A percentile compares a stretch with the other conserved stretches of the same genome.
phyloP scores from a whole-genome alignment of 1,140 invertebrate genomes.

The Ectropis grisescens region DNA sequence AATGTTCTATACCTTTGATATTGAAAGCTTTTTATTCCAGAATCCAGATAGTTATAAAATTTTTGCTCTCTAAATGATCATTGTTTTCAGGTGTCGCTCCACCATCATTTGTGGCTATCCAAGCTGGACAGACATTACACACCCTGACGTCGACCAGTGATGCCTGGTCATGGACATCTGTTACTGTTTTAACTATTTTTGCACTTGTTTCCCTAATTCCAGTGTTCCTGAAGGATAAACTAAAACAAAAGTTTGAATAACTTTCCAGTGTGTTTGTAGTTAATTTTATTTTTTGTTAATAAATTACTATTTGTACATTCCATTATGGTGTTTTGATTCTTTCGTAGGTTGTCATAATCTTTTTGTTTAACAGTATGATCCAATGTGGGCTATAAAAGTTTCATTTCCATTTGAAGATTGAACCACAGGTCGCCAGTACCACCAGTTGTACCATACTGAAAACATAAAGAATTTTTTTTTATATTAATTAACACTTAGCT shows the following conservation, averaged over 20 bases:
- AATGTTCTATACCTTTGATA: no score
- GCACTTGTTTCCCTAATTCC: constrained; percentile 90
- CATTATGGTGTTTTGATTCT: constrained; percentile 23
- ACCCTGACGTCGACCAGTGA: constrained; percentile 91
- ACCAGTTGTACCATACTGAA: constrained; percentile 88
- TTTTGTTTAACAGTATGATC: constrained; percentile 75
- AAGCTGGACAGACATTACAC: constrained; percentile 96
- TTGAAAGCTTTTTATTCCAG: no score
- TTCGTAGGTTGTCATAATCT: constrained; percentile 1
- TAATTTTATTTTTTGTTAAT: constrained; percentile 42
- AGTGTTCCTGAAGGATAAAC: constrained; percentile 88
- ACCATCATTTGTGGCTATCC: constrained; percentile 97
- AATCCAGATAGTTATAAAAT: no score
- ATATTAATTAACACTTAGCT: no score
- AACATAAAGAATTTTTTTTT: constrained; percentile 34
- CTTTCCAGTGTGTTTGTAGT: constrained; percentile 23
- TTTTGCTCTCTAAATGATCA: no score
- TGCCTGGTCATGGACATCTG: constrained; percentile 90
- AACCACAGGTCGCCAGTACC: constrained; percentile 83
- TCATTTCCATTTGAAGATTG: constrained; percentile 71
- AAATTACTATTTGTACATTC: constrained; percentile 53
- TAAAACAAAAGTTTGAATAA: constrained; percentile 87
- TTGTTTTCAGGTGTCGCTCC: constrained; percentile 91
- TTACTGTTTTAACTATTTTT: constrained; percentile 82
- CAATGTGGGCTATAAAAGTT: constrained; percentile 78